Percentiles rank a stretch among this genome's conserved stretches.
These are phyloP conservation scores for Drosophila lini DNA, from an alignment of 1,140 invertebrate genomes.

Conservation along the genomic window DNA sequence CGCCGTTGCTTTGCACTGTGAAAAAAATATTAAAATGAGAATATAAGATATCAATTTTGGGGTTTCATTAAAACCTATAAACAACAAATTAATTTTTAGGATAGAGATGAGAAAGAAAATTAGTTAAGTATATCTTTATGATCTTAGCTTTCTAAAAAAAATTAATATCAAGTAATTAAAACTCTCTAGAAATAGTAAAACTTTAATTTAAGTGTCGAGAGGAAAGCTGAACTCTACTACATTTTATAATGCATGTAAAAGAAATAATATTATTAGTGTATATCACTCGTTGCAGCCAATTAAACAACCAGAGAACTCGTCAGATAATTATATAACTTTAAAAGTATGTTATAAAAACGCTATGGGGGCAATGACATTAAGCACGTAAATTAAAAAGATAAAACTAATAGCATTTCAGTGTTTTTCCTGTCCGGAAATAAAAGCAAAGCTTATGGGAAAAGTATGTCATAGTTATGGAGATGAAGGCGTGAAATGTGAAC, in stretches of 20 bases:
- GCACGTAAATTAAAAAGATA: constrained; percentile 7
- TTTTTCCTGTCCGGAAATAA: constrained; percentile 3
- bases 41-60: background rate
- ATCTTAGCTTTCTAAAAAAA: background rate
- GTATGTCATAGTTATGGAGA: constrained; percentile 23
- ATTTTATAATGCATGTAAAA: background rate
- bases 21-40: background rate
- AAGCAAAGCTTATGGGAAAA: constrained; percentile 27
- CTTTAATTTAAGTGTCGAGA: background rate
- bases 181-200: background rate
- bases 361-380: background rate
- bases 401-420: constrained; percentile 5
- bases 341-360: background rate
- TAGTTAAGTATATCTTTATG: too few relatives aligned
- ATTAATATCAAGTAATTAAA: too few relatives aligned
- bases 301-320: background rate
- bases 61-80: background rate
- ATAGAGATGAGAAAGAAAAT: background rate
- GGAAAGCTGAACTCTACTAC: too few relatives aligned
- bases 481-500: constrained; percentile 35
- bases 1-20: constrained; percentile 70
- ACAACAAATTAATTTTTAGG: background rate
- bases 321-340: background rate
- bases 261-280: background rate
- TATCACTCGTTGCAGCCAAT: background rate